Percentiles rank a stretch among this genome's conserved stretches.
These are phyloP conservation scores for Xenotilapia caudafasciata DNA, from an alignment of 2,113 vertebrate species.

Conservation along the genomic window DNA sequence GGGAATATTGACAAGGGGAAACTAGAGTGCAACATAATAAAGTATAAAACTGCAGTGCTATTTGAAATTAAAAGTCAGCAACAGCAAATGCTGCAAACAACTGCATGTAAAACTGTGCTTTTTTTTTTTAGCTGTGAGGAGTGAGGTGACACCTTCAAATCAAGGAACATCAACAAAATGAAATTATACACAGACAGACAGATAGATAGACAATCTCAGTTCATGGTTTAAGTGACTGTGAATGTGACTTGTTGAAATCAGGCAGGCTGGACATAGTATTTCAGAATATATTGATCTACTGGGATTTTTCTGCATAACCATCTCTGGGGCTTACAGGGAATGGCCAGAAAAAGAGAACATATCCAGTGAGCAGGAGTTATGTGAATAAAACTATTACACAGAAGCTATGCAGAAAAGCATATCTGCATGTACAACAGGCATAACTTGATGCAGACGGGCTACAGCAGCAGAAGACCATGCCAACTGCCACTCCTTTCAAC, in stretches of 20 bases:
- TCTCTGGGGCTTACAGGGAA: not conserved
- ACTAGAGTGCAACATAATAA: not conserved
- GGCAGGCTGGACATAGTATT: not conserved
- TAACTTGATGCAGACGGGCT: not conserved
- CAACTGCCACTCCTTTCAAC: not conserved
- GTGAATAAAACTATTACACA: not conserved
- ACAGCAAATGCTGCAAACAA: not conserved
- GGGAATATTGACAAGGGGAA: not conserved
- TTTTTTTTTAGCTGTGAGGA: not conserved
- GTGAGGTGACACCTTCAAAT: not conserved
- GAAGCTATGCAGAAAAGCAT: not conserved
- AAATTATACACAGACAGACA: not conserved
- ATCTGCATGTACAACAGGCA: not conserved
- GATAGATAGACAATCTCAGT: not conserved
- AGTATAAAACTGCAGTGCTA: not conserved
- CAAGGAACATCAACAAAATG: conserved; percentile 5
- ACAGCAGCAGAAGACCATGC: not conserved
- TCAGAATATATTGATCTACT: not conserved
- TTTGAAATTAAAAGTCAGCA: not conserved
- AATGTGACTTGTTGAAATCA: not conserved
- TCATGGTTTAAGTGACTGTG: not conserved
- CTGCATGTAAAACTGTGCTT: not conserved
- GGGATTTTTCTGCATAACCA: not conserved
- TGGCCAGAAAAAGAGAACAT: not conserved
- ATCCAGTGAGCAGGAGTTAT: not conserved